A percentile compares a stretch with the other conserved stretches of the same genome.
Conservation (phyloP, 2,888 invertebrate species). For the Leptopterna dolabrata region DNA sequence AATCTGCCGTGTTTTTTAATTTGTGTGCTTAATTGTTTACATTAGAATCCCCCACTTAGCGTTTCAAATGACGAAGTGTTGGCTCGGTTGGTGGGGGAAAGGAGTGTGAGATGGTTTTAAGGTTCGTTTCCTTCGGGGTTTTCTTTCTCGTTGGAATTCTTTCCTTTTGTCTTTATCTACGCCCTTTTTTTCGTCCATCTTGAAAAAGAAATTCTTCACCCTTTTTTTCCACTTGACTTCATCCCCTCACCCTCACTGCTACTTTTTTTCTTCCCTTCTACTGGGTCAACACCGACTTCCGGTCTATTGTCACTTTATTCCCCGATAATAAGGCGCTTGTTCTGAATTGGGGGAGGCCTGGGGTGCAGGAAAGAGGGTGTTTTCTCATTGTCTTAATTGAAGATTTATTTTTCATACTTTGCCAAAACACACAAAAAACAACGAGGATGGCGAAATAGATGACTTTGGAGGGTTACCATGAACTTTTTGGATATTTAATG, state of each 20-base stretch:
- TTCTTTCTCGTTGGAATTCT: not conserved
- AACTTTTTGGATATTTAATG: no score
- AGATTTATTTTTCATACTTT: slow-evolving; percentile 1
- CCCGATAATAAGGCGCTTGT: slow-evolving; percentile 21
- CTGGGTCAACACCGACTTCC: slow-evolving; percentile 32
- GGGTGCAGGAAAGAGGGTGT: not conserved
- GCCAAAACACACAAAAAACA: not conserved
- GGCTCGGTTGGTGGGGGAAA: not conserved
- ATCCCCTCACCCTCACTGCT: not conserved
- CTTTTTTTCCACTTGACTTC: slow-evolving; percentile 4
- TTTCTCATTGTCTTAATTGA: not conserved
- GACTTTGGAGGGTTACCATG: no score
- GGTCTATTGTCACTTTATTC: slow-evolving; percentile 27
- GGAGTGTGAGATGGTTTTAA: not conserved
- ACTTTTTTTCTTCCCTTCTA: not conserved
- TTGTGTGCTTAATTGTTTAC: slow-evolving; percentile 44
- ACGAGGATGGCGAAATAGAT: not conserved
- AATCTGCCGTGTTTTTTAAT: not conserved
- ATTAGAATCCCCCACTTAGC: slow-evolving; percentile 44
- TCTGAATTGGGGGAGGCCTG: not conserved
- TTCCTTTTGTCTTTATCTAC: not conserved
- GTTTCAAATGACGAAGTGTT: not conserved
- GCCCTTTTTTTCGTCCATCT: not conserved
- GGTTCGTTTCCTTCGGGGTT: not conserved
- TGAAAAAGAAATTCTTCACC: not conserved